Evolutionary conservation across 2,888 invertebrate species (phyloP).

Genomic region (Barypeithes pellucidus): DNA sequence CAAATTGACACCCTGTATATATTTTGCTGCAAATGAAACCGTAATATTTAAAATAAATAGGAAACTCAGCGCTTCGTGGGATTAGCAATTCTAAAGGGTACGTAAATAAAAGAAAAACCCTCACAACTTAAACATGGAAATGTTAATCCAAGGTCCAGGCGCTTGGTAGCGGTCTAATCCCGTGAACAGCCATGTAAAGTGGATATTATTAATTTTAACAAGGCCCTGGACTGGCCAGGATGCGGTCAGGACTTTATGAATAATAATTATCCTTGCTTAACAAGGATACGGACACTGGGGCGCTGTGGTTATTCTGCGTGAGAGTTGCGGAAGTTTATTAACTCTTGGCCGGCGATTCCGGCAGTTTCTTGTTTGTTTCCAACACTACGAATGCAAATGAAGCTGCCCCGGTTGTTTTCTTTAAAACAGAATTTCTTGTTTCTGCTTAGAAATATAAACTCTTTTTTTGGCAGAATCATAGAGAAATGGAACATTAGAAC

Average conservation of each 20-base stretch:
- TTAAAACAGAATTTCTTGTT: too few relatives aligned
- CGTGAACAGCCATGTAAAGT: constrained; percentile 65
- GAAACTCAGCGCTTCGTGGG: not conserved
- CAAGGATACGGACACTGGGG: constrained; percentile 66
- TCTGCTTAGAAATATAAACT: too few relatives aligned
- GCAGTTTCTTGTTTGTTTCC: constrained; percentile 46
- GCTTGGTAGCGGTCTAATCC: constrained; percentile 58
- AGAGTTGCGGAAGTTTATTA: constrained; percentile 50
- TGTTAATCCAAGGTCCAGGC: constrained; percentile 55
- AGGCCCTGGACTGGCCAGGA: constrained; percentile 64
- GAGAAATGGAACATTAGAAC: too few relatives aligned
- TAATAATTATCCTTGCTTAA: constrained; percentile 70
- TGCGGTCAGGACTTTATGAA: constrained; percentile 69
- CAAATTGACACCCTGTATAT: too few relatives aligned
- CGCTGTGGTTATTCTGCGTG: constrained; percentile 45
- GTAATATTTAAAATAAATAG: not conserved
- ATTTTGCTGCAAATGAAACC: not conserved
- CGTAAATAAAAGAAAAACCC: constrained; percentile 33
- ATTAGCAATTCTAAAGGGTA: constrained; percentile 43
- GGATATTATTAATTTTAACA: constrained; percentile 69
- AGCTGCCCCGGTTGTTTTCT: too few relatives aligned
- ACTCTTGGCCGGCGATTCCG: constrained; percentile 30
- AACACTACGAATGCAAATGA: constrained; percentile 19
- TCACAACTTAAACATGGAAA: constrained; percentile 47
- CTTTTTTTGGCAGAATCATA: too few relatives aligned